phyloP scores from a whole-genome alignment of 92 coral and sea anemone species.

The Epizoanthus stellaris region DNA sequence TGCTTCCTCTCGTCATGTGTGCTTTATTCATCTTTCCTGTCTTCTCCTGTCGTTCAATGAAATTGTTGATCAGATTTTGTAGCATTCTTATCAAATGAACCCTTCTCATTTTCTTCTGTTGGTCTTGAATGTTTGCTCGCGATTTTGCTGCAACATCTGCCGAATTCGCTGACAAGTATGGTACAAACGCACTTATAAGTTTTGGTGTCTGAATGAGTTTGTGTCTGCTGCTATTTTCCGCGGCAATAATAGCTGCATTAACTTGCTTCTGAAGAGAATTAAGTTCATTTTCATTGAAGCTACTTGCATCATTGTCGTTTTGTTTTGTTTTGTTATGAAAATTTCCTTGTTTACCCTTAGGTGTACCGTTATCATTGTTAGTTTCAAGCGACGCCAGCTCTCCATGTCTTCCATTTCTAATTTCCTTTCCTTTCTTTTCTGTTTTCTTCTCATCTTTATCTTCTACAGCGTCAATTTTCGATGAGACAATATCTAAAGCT shows the following conservation, averaged over 20 bases:
- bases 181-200: slow-evolving; percentile 33
- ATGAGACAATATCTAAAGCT: slow-evolving; percentile 75
- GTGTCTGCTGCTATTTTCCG: slow-evolving; percentile 9
- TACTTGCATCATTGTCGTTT: background rate
- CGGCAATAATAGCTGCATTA: slow-evolving; percentile 39
- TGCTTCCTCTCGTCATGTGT: background rate
- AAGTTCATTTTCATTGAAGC: slow-evolving; percentile 7
- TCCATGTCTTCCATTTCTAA: background rate
- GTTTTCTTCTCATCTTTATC: background rate
- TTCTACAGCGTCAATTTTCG: slow-evolving; percentile 41
- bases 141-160: slow-evolving; percentile 20
- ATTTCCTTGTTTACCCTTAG: background rate
- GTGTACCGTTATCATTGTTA: no score
- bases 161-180: background rate
- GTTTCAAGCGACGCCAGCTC: no score
- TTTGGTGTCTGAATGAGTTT: slow-evolving; percentile 3
- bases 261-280: slow-evolving; percentile 35
- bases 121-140: slow-evolving; percentile 33
- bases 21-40: slow-evolving; percentile 39
- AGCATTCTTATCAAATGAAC: background rate
- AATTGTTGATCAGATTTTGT: slow-evolving; percentile 50
- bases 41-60: slow-evolving; percentile 50
- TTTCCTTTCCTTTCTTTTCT: background rate
- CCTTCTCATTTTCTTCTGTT: background rate
- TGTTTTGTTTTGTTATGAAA: background rate